Conservation (phyloP, 2,888 invertebrate species). For the Meteorus cinctellus region DNA sequence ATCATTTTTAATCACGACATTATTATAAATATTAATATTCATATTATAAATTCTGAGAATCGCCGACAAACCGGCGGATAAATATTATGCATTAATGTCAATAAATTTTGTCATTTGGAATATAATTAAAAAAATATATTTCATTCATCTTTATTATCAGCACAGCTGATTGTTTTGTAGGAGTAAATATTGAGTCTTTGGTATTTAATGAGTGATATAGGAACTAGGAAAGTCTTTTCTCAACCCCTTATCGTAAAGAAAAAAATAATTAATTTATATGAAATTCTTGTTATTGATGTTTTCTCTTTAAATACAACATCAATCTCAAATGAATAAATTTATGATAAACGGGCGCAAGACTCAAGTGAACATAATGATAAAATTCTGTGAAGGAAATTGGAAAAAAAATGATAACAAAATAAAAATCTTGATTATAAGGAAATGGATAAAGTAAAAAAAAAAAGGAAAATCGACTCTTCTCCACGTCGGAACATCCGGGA, state of each 20-base stretch:
- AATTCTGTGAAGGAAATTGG: constrained; percentile 10
- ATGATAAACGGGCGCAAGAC: not conserved
- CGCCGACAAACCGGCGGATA: not conserved
- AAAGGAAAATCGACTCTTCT: constrained; percentile 48
- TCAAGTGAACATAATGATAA: not conserved
- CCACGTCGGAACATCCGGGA: constrained; percentile 53
- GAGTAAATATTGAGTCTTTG: not conserved
- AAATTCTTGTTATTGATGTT: not conserved
- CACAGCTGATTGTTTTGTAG: not conserved
- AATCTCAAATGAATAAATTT: not conserved
- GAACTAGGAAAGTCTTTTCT: constrained; percentile 30
- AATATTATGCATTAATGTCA: not conserved
- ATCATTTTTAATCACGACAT: constrained; percentile 23
- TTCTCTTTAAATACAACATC: not conserved
- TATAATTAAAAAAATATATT: not conserved
- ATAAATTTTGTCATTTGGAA: not conserved
- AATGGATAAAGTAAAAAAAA: not conserved
- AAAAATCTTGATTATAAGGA: not conserved
- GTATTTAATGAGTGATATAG: not conserved
- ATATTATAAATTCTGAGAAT: not conserved
- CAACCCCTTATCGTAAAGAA: constrained; percentile 12
- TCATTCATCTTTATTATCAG: no score
- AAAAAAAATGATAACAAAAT: constrained; percentile 5
- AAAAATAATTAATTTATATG: not conserved
- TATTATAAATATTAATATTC: constrained; percentile 1